Evolutionary conservation across 2,888 invertebrate species (phyloP), one percentile per base, ranked within the genome.

Genomic region (Anthrax anthrax): DNA sequence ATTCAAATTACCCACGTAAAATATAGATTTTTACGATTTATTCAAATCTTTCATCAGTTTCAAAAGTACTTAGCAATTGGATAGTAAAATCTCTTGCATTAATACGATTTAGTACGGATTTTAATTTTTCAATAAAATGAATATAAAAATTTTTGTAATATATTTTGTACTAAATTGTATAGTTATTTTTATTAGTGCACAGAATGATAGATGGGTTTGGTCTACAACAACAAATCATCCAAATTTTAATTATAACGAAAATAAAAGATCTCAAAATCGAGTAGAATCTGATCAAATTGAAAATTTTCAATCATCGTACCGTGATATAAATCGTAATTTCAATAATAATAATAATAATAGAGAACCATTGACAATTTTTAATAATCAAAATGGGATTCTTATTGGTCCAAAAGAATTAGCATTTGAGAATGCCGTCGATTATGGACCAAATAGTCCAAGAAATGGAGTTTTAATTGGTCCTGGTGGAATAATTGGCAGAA

Each of bases 401-500:
- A 54, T 56, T 40, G 72, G 73, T 5, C 72, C 72, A 4, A 64
- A 61, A 6, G 72, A 72, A 18, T 70, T 72, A 55, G 73, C 70
- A 46, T 72, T 69, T 23, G 70, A 69, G n/a, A 56, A 65, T 55
- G 54, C 56, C 10, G 39, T 40, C 8, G 8, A 23, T 23, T 8
- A 23, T 23, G 23, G 23, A n/a, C n/a, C n/a, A n/a, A n/a, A n/a
- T n/a, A n/a, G 8, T 23, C 23, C 8, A 0, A 54, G 55, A 12
- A 63, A 62, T 53, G 69, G 64, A 10, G 56, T 68, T 32, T 53
- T 67, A 8, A 61, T 62, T 2, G 76, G 75, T 2, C 73, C 75
- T 1, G 71, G 69, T 1, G 75, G 75, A n/a, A 72, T 74, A 51
- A 75, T 72, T 44, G 72, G 73, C 59, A 64, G 72, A 57, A 63